Conservation (phyloP, 2,888 invertebrate species). For the Polietes domitor region DNA sequence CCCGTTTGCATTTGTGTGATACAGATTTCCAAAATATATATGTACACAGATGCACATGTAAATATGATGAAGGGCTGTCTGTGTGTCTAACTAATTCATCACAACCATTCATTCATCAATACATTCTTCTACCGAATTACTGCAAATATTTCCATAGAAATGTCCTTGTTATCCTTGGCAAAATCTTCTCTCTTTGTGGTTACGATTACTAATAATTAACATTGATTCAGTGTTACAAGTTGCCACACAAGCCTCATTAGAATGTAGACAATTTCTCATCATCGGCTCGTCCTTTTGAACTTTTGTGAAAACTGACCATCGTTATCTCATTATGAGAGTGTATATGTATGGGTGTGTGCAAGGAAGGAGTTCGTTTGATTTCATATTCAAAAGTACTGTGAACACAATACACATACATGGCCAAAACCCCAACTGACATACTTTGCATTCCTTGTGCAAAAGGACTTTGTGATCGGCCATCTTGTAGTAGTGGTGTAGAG, state of each 20-base stretch:
- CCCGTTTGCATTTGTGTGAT: too few species aligned
- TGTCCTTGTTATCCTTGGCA: background rate
- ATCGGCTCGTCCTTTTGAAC: background rate
- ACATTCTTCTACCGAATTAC: background rate
- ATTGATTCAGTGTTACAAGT: background rate
- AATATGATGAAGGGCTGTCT: too few species aligned
- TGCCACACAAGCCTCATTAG: conserved; percentile 20
- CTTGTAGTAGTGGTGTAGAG: background rate
- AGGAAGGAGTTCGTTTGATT: conserved; percentile 14
- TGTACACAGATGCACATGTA: too few species aligned
- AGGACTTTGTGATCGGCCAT: conserved; percentile 10
- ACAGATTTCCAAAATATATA: too few species aligned
- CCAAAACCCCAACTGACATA: conserved; percentile 18
- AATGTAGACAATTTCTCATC: conserved; percentile 19
- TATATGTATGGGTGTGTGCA: background rate
- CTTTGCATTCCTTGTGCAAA: conserved; percentile 29
- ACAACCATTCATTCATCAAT: too few species aligned
- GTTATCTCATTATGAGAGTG: conserved; percentile 21
- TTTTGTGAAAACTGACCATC: background rate
- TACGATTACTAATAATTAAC: conserved; percentile 4
- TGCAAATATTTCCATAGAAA: background rate
- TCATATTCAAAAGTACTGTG: conserved; percentile 16
- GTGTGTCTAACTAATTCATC: too few species aligned
- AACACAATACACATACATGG: background rate
- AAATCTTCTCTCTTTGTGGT: background rate